Evolutionary conservation across 2,113 vertebrate species (phyloP).

Genomic region (Gavialis gangeticus): DNA sequence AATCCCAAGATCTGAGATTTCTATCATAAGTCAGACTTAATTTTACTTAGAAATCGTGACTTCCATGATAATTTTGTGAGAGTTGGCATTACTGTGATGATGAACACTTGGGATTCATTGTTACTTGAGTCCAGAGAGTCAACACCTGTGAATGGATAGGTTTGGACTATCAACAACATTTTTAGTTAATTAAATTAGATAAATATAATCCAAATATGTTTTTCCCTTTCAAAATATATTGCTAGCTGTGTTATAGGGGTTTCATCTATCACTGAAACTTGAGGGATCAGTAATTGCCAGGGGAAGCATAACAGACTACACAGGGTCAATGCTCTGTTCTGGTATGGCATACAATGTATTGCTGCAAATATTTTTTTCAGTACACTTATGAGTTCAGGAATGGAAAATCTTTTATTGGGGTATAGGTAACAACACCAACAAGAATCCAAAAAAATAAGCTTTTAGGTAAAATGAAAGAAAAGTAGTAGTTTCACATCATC

Average conservation of each 20-base stretch:
- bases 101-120: background rate
- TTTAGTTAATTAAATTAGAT: background rate
- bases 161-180: constrained; percentile 20
- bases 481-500: background rate
- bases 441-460: background rate
- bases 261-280: background rate
- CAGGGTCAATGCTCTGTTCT: background rate
- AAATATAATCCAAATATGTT: background rate
- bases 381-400: background rate
- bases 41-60: too few species aligned
- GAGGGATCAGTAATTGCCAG: background rate
- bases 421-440: background rate
- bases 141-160: accelerated
- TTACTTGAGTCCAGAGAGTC: too few species aligned
- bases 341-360: background rate
- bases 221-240: background rate
- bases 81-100: background rate
- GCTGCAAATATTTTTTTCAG: background rate
- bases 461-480: background rate
- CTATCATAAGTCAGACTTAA: too few species aligned
- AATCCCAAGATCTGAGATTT: too few species aligned
- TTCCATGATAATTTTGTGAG: too few species aligned
- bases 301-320: background rate
- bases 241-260: too few species aligned
- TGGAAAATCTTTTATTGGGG: background rate